phyloP scores from a whole-genome alignment of 2,113 vertebrate genomes.

The Dendropsophus ebraccatus region DNA sequence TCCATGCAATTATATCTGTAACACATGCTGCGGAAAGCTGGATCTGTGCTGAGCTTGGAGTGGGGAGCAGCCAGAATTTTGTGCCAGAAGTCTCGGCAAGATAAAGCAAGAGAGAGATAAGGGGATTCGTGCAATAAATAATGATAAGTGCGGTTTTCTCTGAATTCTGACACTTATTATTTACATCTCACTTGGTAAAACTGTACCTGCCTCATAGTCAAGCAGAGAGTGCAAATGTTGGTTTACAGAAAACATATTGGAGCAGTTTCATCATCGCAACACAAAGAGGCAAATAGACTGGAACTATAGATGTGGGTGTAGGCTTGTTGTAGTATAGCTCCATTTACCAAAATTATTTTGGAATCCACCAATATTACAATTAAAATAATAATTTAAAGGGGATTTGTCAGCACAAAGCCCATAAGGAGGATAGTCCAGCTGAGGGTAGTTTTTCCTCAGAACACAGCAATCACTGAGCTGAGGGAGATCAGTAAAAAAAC shows the following conservation, averaged over 20 bases:
- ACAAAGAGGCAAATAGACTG: not conserved
- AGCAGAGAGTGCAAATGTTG: not conserved
- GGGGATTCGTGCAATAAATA: constrained; percentile 31
- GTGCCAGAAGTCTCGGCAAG: constrained; percentile 46
- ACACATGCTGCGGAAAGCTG: constrained; percentile 31
- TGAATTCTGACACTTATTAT: constrained; percentile 19
- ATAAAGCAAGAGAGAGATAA: constrained; percentile 31
- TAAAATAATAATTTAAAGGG: not conserved
- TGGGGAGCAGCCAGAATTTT: constrained; percentile 17
- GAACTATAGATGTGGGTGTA: not conserved
- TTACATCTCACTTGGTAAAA: constrained; percentile 40
- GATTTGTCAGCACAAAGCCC: too few species aligned
- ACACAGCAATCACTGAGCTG: too few species aligned
- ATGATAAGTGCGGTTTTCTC: constrained; percentile 19
- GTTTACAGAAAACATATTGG: not conserved
- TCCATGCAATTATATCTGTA: constrained; percentile 47
- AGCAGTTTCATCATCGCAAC: not conserved
- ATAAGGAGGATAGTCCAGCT: too few species aligned
- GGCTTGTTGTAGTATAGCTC: not conserved
- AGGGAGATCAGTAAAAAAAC: too few species aligned
- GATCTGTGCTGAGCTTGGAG: not conserved
- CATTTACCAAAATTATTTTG: not conserved
- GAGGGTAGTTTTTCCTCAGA: too few species aligned
- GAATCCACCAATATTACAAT: not conserved
- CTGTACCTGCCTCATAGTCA: not conserved